Conservation (phyloP, 2,797 vertebrate species). For the Etheostoma perlongum region DNA sequence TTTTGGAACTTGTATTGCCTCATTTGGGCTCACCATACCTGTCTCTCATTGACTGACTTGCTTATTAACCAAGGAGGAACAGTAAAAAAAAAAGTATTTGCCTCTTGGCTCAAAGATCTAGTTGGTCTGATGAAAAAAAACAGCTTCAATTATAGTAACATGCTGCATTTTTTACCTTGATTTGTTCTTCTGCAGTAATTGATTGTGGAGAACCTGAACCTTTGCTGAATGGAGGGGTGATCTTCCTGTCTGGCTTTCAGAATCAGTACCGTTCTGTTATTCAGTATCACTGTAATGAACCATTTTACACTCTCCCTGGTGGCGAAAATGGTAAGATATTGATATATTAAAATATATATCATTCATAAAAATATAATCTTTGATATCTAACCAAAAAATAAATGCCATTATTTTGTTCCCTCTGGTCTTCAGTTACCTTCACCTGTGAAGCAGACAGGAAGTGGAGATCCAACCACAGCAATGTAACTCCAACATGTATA, state of each 20-base stretch:
- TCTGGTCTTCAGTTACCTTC: slow-evolving; percentile 65
- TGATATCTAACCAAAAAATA: neutral
- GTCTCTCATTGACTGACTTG: too few relatives aligned
- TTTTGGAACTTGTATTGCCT: too few relatives aligned
- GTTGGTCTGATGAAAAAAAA: too few relatives aligned
- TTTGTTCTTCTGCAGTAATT: slow-evolving; percentile 73
- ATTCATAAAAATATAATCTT: neutral
- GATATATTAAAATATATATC: neutral
- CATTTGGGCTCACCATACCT: too few relatives aligned
- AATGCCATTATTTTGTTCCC: neutral
- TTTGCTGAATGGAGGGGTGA: slow-evolving; percentile 76
- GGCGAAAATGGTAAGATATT: slow-evolving; percentile 62
- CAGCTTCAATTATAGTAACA: neutral
- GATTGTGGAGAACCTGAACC: slow-evolving; percentile 80
- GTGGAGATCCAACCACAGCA: slow-evolving; percentile 65
- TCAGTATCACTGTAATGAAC: slow-evolving; percentile 80
- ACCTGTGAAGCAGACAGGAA: slow-evolving; percentile 74
- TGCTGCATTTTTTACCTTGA: neutral
- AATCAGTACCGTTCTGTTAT: slow-evolving; percentile 81
- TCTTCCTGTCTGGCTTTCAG: slow-evolving; percentile 70
- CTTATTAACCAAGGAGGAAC: too few relatives aligned
- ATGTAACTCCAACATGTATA: slow-evolving; percentile 61
- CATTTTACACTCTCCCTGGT: slow-evolving; percentile 71
- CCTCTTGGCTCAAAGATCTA: too few relatives aligned
- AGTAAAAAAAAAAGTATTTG: neutral